Conservation (phyloP, 2,113 vertebrate species). For the Oryzias curvinotus region DNA sequence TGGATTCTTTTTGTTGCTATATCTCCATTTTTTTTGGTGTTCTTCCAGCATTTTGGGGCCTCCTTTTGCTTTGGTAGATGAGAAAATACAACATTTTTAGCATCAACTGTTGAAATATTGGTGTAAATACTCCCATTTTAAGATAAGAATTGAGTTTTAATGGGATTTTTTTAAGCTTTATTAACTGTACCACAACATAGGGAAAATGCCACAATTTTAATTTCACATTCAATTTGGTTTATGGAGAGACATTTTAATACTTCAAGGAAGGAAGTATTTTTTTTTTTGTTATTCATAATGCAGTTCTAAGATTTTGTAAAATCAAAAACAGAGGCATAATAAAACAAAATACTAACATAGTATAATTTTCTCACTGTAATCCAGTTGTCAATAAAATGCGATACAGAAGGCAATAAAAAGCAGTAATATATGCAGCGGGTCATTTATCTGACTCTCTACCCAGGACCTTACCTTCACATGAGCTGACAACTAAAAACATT, state of each 20-base stretch:
- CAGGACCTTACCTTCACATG: conserved; percentile 71
- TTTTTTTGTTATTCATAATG: conserved; percentile 77
- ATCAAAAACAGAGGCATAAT: conserved; percentile 84
- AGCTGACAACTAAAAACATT: conserved; percentile 65
- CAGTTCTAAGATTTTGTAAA: conserved; percentile 83
- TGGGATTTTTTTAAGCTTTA: neutral
- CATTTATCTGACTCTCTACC: conserved; percentile 68
- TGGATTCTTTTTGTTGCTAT: conserved; percentile 55
- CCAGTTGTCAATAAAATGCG: conserved; percentile 82
- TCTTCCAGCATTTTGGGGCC: conserved; percentile 36
- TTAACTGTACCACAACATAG: conserved; percentile 21
- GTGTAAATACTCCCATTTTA: conserved; percentile 7
- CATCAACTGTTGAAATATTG: conserved; percentile 17
- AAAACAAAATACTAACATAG: conserved; percentile 86
- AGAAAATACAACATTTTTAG: conserved; percentile 5
- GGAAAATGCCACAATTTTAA: conserved; percentile 27
- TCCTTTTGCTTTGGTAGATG: conserved; percentile 39
- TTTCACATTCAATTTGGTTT: conserved; percentile 25
- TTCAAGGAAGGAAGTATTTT: conserved; percentile 68
- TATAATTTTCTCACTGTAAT: conserved; percentile 86
- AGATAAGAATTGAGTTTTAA: conserved; percentile 1
- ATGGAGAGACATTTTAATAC: conserved; percentile 44
- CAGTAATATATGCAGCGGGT: conserved; percentile 73
- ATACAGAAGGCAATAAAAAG: conserved; percentile 77
- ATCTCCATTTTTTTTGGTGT: conserved; percentile 27